These are phyloP conservation scores for Dioctria rufipes DNA, from an alignment of 2,888 invertebrate species.

Conservation along the genomic window DNA sequence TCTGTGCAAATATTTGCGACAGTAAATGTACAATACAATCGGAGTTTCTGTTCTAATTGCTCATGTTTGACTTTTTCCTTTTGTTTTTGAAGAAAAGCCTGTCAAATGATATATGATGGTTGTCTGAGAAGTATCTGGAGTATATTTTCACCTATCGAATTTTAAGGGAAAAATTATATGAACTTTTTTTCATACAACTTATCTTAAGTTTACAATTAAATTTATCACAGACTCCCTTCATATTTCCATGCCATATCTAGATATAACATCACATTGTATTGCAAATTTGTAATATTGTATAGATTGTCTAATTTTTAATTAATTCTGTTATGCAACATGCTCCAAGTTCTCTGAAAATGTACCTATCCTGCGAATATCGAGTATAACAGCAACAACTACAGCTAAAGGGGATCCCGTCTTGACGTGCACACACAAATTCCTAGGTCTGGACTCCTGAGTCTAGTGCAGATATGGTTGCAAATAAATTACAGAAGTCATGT, in stretches of 20 bases:
- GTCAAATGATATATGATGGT: background rate
- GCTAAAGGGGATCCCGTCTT: constrained; percentile 16
- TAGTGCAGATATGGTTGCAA: constrained; percentile 5
- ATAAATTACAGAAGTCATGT: constrained; percentile 40
- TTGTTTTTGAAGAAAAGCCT: background rate
- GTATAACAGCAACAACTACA: background rate
- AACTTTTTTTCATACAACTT: background rate
- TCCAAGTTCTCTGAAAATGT: constrained; percentile 20
- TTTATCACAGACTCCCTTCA: no score
- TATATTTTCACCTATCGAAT: background rate
- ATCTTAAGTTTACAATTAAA: no score
- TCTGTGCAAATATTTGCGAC: constrained; percentile 37
- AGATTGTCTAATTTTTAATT: constrained; percentile 37
- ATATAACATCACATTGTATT: background rate
- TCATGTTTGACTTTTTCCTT: background rate
- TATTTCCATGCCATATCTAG: no score
- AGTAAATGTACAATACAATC: constrained; percentile 46
- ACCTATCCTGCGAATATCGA: constrained; percentile 36
- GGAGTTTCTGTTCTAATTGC: background rate
- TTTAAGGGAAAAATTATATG: background rate
- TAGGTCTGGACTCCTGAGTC: no score
- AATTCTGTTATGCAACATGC: constrained; percentile 52
- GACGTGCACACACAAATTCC: constrained; percentile 18
- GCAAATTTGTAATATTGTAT: background rate
- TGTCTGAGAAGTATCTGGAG: background rate